phyloP scores from a whole-genome alignment of 2,797 vertebrate species.

The Lutjanus campechanus region DNA sequence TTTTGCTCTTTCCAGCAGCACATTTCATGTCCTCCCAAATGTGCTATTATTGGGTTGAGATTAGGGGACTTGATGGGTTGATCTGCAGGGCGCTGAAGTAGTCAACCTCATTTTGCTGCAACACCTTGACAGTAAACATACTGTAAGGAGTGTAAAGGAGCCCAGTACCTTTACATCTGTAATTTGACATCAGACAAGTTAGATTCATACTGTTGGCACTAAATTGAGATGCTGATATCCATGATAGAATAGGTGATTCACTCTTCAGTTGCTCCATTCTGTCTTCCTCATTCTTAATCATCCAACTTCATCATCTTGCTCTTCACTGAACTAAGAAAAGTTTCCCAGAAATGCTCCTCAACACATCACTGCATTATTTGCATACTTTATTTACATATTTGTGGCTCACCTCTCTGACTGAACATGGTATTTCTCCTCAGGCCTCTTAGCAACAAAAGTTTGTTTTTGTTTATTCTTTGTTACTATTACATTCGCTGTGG shows the following conservation, averaged over 20 bases:
- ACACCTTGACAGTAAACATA: conserved; percentile 1
- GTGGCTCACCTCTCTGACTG: neutral
- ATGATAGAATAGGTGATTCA: conserved; percentile 5
- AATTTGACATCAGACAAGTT: neutral
- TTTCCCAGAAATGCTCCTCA: neutral
- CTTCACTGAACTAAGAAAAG: neutral
- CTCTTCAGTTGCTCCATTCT: conserved; percentile 2
- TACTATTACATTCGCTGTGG: neutral
- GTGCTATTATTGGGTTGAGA: conserved; percentile 6
- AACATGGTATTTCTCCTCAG: neutral
- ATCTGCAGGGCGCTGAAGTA: neutral
- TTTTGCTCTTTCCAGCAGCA: conserved; percentile 2
- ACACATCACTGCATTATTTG: conserved; percentile 1
- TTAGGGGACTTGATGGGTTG: neutral
- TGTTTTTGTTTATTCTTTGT: neutral
- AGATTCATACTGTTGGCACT: neutral
- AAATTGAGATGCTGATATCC: neutral
- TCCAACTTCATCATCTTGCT: neutral
- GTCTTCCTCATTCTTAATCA: neutral
- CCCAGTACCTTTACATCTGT: neutral
- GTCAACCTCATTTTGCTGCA: neutral
- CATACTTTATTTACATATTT: conserved; percentile 12
- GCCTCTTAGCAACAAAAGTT: neutral
- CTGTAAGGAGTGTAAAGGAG: neutral
- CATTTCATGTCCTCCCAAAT: conserved; percentile 18